Base-by-base conservation (phyloP, 1,140 invertebrate genomes). In the Solenopsis fugax region DNA sequence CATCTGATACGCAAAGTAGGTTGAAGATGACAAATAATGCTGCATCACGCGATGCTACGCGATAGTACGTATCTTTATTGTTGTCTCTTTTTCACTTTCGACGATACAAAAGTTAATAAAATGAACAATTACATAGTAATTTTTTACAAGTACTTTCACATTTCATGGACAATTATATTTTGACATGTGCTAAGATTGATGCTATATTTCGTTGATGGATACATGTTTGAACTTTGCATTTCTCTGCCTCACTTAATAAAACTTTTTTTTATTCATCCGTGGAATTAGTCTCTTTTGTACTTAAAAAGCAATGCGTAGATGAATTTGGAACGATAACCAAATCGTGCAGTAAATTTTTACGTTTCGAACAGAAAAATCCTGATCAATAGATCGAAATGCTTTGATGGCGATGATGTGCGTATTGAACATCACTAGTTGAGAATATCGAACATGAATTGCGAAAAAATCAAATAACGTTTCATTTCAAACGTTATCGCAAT, bases 21-120 rank as follows among this genome's bases (percentile, higher is more conserved):
- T 77, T 78, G 41, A 65, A 78, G 58, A 78, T 78, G 76, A 78
- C 60, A 78, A 65, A 78, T 45, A 78, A 65, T 78, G 41, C 45
- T 78, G 24, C 18, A 65, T 78, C 76, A 78, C 58, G 76, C 76
- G 34, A 75, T 41, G 48, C 1, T 75, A 73, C 12, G 10, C 18
- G 45, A 78, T 77, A 45, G 37, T 37, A 45, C 18, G 21, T 78
- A 65, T 12, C 0, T 65, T 78, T 34, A 13, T 34, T 5, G 4
- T 12, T 34, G 12, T 78, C 41, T 65, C 12, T 34, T 48, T 65
- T 48, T 65, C 58, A 64, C 3, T 62, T 18, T 18, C 16, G 24
- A 5, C 50, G 7, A 60, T 60, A 29, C 24, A 45, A 41, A 76
- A 60, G 34, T 41, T 41, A 41, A 41, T 18, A 75, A 41, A 41